Percentiles rank a stretch among this genome's conserved stretches.
Evolutionary conservation across 2,113 vertebrate genomes (phyloP).

Genomic region (Notarius lentiginosus): DNA sequence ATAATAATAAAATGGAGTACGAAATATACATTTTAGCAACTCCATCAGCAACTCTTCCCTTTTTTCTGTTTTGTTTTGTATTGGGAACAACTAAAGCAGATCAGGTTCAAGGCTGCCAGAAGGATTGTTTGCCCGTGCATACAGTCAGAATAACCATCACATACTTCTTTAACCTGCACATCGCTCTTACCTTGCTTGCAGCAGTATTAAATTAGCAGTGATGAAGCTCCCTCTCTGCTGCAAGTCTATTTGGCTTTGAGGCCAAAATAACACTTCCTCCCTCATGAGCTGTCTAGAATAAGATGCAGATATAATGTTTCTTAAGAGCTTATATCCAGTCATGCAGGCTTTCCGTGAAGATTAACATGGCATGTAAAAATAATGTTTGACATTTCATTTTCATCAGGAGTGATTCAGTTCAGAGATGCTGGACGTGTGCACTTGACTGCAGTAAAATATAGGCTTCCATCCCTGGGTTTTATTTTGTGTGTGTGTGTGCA

Average conservation of each 20-base stretch:
- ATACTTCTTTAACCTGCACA: constrained; percentile 78
- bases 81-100: background rate
- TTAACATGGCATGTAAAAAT: constrained; percentile 57
- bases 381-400: constrained; percentile 52
- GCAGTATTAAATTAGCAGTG: constrained; percentile 83
- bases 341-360: constrained; percentile 75
- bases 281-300: constrained; percentile 78
- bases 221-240: constrained; percentile 61
- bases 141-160: constrained; percentile 50
- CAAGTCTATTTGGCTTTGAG: constrained; percentile 69
- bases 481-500: background rate
- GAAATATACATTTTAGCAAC: background rate
- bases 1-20: background rate
- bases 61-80: background rate
- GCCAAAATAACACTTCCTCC: constrained; percentile 84
- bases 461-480: background rate
- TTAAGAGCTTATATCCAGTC: constrained; percentile 66
- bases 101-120: background rate
- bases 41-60: background rate
- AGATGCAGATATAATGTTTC: constrained; percentile 74
- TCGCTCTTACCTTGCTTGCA: constrained; percentile 74
- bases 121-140: background rate
- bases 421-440: background rate
- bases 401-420: constrained; percentile 10
- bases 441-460: constrained; percentile 5